Evolutionary conservation across 2,797 vertebrate species (phyloP).

Genomic region (Neosilurus mollespiculum): DNA sequence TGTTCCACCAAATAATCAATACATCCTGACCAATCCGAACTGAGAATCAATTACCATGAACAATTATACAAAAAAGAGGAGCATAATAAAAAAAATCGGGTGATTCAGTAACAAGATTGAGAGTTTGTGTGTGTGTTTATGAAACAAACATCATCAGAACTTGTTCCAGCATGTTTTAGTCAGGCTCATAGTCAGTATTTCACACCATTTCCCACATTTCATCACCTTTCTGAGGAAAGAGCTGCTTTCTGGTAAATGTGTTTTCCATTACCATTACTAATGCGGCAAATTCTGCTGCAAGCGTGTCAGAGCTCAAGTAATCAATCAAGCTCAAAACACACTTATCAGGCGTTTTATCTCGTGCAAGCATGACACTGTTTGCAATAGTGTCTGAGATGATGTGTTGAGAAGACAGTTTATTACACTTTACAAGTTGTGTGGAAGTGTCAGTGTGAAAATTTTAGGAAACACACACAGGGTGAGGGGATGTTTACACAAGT

Average conservation of each 20-base stretch:
- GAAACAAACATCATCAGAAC: not conserved
- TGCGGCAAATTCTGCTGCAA: not conserved
- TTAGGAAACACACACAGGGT: not conserved
- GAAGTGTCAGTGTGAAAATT: not conserved
- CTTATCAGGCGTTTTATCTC: not conserved
- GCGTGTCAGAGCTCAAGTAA: not conserved
- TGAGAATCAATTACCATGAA: not conserved
- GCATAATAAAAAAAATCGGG: not conserved
- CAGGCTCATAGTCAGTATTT: not conserved
- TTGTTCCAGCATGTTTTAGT: not conserved
- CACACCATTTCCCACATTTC: not conserved
- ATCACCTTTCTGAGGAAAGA: not conserved
- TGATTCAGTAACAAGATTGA: no score
- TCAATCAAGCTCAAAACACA: not conserved
- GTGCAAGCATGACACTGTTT: not conserved
- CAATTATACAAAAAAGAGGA: not conserved
- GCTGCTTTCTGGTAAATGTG: not conserved
- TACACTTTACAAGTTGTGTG: not conserved
- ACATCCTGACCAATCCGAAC: not conserved
- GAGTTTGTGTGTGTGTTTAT: not conserved
- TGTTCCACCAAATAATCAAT: not conserved
- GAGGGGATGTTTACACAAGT: not conserved
- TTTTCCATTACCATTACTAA: constrained; percentile 2
- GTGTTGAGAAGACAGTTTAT: not conserved
- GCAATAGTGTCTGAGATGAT: not conserved